A percentile compares a stretch with the other conserved stretches of the same genome.
Evolutionary conservation across 2,888 invertebrate genomes (phyloP).

Genomic region (Pristionchus arcanus): DNA sequence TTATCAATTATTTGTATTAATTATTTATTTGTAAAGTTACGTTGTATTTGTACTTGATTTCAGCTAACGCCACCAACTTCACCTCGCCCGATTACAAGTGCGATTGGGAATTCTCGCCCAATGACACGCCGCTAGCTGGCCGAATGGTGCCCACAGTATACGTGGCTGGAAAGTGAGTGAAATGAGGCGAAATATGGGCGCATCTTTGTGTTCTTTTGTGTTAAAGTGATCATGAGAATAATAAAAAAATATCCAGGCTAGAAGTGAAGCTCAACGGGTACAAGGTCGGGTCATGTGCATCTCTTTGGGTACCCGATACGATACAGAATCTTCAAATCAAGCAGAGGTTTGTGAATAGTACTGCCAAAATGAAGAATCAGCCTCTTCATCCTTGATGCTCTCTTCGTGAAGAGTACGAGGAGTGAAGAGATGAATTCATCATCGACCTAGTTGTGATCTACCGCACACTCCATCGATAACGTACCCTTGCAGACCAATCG

Average conservation of each 20-base stretch:
- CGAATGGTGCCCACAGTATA: slow-evolving; percentile 29
- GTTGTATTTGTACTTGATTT: too few species aligned
- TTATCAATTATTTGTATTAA: too few species aligned
- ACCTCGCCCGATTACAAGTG: not conserved
- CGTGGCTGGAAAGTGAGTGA: not conserved
- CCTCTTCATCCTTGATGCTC: not conserved
- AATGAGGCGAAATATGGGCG: not conserved
- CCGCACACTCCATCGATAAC: not conserved
- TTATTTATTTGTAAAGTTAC: too few species aligned
- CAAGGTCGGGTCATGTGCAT: slow-evolving; percentile 11
- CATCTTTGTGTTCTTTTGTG: not conserved
- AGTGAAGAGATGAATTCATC: too few species aligned
- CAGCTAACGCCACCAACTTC: not conserved
- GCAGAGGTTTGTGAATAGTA: not conserved
- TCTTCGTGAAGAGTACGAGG: too few species aligned
- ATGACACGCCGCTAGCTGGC: not conserved
- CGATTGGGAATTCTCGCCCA: not conserved
- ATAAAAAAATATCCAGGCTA: not conserved
- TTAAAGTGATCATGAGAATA: not conserved
- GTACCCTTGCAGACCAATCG: slow-evolving; percentile 25
- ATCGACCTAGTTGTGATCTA: not conserved
- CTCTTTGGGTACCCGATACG: not conserved
- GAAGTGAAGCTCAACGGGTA: not conserved
- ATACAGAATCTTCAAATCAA: not conserved
- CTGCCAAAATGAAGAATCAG: not conserved